Conservation (phyloP, 1,140 invertebrate species). For the Aphidius ervi region DNA sequence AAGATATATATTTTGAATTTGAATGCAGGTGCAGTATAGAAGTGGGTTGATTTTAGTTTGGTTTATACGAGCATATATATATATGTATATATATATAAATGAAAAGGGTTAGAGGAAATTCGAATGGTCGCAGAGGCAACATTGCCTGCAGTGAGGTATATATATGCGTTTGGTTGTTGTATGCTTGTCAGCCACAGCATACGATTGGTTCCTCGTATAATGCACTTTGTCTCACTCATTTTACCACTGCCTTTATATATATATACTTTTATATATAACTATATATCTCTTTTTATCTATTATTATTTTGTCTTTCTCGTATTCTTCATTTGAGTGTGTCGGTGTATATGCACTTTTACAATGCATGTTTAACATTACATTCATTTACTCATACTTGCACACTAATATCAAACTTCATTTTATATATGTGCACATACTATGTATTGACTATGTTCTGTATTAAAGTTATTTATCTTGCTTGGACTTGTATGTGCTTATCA, state of each 20-base stretch:
- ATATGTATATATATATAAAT: conserved; percentile 4
- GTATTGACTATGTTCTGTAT: no score
- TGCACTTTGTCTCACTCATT: conserved; percentile 18
- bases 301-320: conserved; percentile 19
- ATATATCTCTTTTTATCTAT: conserved; percentile 21
- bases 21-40: background rate
- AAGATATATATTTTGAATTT: conserved; percentile 9
- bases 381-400: no score
- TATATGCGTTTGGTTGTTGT: conserved; percentile 38
- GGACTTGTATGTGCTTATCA: no score
- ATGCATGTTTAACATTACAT: no score
- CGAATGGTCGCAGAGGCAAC: conserved; percentile 39
- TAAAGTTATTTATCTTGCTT: no score
- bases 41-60: background rate
- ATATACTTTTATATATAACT: conserved; percentile 4
- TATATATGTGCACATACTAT: no score
- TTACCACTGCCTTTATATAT: conserved; percentile 23
- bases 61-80: conserved; percentile 1
- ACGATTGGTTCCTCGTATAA: conserved; percentile 41
- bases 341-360: no score
- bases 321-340: background rate
- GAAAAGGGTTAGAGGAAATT: conserved; percentile 36
- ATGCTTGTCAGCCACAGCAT: conserved; percentile 42
- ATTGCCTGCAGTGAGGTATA: conserved; percentile 25
- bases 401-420: no score